Conservation (phyloP, 2,888 invertebrate genomes). For the Lasiommata megera region DNA sequence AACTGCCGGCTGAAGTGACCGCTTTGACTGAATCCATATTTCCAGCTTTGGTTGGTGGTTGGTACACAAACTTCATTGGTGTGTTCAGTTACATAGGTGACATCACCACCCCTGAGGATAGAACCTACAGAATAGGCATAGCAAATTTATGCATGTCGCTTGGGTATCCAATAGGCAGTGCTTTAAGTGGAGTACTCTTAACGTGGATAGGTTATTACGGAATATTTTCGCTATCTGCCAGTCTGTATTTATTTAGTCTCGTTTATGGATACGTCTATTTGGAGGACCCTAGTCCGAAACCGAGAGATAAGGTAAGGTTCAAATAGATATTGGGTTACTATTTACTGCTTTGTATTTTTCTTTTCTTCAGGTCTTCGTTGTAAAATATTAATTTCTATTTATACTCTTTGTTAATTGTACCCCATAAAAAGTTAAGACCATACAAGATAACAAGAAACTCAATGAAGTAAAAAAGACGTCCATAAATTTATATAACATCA, state of each 20-base stretch:
- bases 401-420: too few species aligned
- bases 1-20: conserved; percentile 89
- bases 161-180: conserved; percentile 93
- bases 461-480: too few species aligned
- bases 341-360: too few species aligned
- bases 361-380: too few species aligned
- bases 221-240: conserved; percentile 87
- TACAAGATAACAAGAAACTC: too few species aligned
- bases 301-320: conserved; percentile 45
- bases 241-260: conserved; percentile 87
- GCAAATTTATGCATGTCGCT: conserved; percentile 93
- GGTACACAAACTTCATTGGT: conserved; percentile 93
- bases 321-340: not conserved
- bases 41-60: conserved; percentile 90
- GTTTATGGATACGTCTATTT: conserved; percentile 86
- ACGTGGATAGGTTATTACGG: conserved; percentile 90
- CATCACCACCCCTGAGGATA: conserved; percentile 88
- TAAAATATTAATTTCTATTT: too few species aligned
- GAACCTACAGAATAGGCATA: conserved; percentile 92
- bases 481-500: too few species aligned
- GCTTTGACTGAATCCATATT: conserved; percentile 90
- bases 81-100: conserved; percentile 94
- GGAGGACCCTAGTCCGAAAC: conserved; percentile 80
- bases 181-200: conserved; percentile 89
- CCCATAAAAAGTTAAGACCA: too few species aligned